Percentiles rank a stretch among this genome's conserved stretches.
Conservation (phyloP, 2,888 invertebrate genomes). For the Caenorhabditis parvicauda region DNA sequence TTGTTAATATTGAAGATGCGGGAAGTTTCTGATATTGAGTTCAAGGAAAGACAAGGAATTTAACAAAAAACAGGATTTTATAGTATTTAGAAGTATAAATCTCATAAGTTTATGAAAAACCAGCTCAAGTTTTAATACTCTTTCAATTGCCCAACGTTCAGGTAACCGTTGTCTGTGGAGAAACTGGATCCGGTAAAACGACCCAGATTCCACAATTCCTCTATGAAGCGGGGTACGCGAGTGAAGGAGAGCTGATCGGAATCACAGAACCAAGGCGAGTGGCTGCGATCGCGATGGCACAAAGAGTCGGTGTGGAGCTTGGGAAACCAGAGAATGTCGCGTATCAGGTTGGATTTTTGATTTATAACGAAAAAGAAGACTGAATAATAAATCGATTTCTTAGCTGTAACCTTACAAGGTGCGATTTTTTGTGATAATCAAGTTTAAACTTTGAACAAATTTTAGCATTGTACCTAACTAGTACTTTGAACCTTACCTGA, state of each 20-base stretch:
- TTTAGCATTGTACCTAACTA: too few species aligned
- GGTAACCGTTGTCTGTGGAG: conserved; percentile 78
- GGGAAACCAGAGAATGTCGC: conserved; percentile 77
- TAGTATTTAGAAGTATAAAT: not conserved
- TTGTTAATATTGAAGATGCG: too few species aligned
- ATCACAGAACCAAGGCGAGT: conserved; percentile 92
- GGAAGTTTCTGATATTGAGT: too few species aligned
- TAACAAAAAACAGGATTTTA: not conserved
- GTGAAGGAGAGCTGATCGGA: conserved; percentile 36
- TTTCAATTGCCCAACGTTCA: conserved; percentile 46
- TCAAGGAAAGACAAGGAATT: too few species aligned
- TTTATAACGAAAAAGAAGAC: not conserved
- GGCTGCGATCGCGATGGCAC: conserved; percentile 93
- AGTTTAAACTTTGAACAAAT: too few species aligned
- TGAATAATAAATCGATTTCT: too few species aligned
- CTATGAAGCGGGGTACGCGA: conserved; percentile 85
- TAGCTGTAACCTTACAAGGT: too few species aligned
- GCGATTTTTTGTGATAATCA: too few species aligned
- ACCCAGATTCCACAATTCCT: conserved; percentile 98
- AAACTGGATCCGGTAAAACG: conserved; percentile 95
- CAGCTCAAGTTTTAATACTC: not conserved
- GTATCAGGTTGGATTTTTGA: conserved; percentile 69
- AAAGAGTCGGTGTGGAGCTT: conserved; percentile 85
- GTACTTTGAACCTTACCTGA: too few species aligned
- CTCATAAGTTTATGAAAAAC: not conserved